Percentiles rank a stretch among this genome's conserved stretches.
Conservation (phyloP, 2,113 vertebrate species). For the Callithrix jacchus region DNA sequence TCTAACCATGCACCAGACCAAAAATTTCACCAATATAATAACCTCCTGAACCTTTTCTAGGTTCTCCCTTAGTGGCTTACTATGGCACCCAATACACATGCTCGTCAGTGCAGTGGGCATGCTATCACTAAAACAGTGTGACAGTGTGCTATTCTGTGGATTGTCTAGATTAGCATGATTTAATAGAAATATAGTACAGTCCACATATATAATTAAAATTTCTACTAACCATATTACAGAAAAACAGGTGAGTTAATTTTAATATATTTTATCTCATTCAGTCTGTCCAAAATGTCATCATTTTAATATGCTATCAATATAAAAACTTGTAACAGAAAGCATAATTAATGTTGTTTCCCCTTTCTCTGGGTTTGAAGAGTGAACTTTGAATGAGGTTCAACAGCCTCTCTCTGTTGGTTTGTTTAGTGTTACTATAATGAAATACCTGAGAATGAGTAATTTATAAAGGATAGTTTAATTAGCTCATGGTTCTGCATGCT, state of each 20-base stretch:
- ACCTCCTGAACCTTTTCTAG: not conserved
- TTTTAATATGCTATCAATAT: not conserved
- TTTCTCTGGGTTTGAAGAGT: not conserved
- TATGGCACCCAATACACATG: not conserved
- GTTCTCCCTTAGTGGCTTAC: not conserved
- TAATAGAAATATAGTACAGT: not conserved
- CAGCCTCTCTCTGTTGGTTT: not conserved
- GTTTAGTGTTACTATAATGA: not conserved
- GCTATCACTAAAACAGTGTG: not conserved
- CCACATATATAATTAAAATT: not conserved
- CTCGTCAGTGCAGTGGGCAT: not conserved
- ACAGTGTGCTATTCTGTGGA: not conserved
- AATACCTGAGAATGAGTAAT: not conserved
- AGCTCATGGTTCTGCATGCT: too few relatives aligned
- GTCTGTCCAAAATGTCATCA: not conserved
- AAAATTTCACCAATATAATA: not conserved
- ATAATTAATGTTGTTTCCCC: not conserved
- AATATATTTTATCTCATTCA: not conserved
- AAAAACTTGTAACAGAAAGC: not conserved
- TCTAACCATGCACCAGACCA: too few relatives aligned
- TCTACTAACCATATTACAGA: not conserved
- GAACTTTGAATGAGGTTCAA: not conserved
- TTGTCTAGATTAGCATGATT: not conserved
- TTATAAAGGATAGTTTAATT: too few relatives aligned
- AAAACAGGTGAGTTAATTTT: not conserved